Evolutionary conservation across 1,140 invertebrate genomes (phyloP).

Genomic region (Bombus waltoni): DNA sequence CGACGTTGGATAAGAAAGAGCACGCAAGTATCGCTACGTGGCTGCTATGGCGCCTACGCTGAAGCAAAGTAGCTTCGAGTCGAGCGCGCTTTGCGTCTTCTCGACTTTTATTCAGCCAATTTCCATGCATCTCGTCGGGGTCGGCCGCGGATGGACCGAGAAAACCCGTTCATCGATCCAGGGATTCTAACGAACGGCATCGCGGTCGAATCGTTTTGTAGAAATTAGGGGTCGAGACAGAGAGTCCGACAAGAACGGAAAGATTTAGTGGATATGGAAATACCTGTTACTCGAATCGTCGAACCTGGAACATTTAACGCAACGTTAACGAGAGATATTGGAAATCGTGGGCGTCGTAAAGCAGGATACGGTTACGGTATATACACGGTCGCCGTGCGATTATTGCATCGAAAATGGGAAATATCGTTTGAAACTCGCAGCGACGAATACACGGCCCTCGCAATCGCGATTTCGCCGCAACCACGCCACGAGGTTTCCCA

Average conservation of each 20-base stretch:
- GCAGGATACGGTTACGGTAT: background rate
- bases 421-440: constrained; percentile 28
- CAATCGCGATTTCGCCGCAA: constrained; percentile 45
- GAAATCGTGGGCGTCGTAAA: background rate
- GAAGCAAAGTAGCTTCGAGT: background rate
- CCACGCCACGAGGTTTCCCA: constrained; percentile 54
- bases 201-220: background rate
- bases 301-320: background rate
- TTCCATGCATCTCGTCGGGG: background rate
- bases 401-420: constrained; percentile 30
- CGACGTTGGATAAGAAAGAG: background rate
- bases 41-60: background rate
- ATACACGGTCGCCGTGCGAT: background rate
- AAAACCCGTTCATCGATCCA: constrained; percentile 37
- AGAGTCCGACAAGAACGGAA: too few relatives aligned
- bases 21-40: background rate
- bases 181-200: constrained; percentile 15
- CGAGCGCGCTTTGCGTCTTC: background rate
- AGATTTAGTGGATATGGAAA: background rate
- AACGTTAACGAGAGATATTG: background rate
- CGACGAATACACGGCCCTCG: constrained; percentile 17
- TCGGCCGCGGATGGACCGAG: background rate
- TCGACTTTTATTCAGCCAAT: background rate
- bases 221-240: background rate
- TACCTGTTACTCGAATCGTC: background rate